phyloP scores from a whole-genome alignment of 2,888 invertebrate genomes.

The Phaonia tiefii region DNA sequence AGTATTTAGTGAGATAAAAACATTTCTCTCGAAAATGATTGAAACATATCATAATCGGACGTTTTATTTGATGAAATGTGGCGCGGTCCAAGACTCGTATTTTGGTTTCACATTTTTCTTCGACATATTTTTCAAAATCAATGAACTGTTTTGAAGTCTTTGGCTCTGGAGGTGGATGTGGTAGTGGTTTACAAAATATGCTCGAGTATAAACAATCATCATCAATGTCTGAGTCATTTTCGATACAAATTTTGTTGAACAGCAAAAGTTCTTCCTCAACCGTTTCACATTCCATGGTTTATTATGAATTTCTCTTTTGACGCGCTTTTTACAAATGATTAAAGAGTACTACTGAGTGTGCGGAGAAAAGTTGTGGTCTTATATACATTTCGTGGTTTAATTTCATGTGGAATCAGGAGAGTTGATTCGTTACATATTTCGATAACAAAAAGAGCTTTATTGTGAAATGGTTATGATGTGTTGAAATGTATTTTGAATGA shows the following conservation, averaged over 20 bases:
- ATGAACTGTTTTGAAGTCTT: neutral
- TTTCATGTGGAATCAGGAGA: too few relatives aligned
- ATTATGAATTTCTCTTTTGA: neutral
- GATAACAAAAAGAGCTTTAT: too few relatives aligned
- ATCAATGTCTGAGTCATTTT: neutral
- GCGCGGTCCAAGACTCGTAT: constrained; percentile 23
- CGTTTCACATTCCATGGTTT: constrained; percentile 21
- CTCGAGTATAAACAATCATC: neutral
- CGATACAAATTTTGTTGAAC: constrained; percentile 24
- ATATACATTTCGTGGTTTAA: too few relatives aligned
- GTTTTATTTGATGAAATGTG: constrained; percentile 18
- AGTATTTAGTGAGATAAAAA: constrained; percentile 45
- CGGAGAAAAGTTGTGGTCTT: too few relatives aligned
- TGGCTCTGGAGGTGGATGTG: neutral
- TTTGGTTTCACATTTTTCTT: constrained; percentile 25
- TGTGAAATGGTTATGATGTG: too few relatives aligned
- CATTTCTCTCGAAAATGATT: constrained; percentile 60
- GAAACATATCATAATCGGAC: constrained; percentile 33
- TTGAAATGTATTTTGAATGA: too few relatives aligned
- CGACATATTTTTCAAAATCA: constrained; percentile 30
- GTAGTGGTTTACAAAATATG: constrained; percentile 2
- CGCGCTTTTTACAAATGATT: neutral
- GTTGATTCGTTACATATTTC: too few relatives aligned
- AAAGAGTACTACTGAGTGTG: neutral
- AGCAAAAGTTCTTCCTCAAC: neutral